phyloP scores from a whole-genome alignment of 1,140 invertebrate genomes.

The Mesaphorura yosii region DNA sequence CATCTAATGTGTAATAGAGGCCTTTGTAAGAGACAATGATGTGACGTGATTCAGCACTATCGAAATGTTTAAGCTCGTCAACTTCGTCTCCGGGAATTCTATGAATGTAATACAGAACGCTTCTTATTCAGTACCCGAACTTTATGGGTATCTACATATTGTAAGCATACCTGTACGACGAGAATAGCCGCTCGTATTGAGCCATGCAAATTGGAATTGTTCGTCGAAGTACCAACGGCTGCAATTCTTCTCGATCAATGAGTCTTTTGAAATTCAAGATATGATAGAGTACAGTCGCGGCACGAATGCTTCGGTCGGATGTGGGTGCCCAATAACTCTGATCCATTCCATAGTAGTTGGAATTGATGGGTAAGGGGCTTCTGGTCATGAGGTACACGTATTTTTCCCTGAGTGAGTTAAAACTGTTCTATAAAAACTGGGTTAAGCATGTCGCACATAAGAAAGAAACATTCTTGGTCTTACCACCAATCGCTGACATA shows the following conservation, averaged over 20 bases:
- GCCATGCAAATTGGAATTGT: constrained; percentile 41
- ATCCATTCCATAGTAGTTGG: constrained; percentile 38
- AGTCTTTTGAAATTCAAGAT: constrained; percentile 38
- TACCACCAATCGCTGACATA: constrained; percentile 47
- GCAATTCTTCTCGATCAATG: constrained; percentile 40
- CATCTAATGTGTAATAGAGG: constrained; percentile 38
- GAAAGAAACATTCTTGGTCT: constrained; percentile 25
- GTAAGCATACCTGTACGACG: constrained; percentile 35
- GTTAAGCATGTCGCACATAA: neutral
- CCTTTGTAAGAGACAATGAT: constrained; percentile 34
- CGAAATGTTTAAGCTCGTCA: constrained; percentile 38
- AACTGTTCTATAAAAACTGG: no score
- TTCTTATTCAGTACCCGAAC: constrained; percentile 5
- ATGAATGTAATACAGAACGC: constrained; percentile 16
- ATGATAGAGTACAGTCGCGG: constrained; percentile 38
- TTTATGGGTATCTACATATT: constrained; percentile 8
- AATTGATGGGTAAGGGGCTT: constrained; percentile 36
- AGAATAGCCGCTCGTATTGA: constrained; percentile 38
- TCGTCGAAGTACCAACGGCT: constrained; percentile 39
- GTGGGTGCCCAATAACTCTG: constrained; percentile 40
- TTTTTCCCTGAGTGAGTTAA: constrained; percentile 40
- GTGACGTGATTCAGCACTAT: constrained; percentile 37
- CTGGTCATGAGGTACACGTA: constrained; percentile 37
- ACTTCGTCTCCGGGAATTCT: constrained; percentile 42
- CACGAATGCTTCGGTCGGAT: constrained; percentile 36